A percentile compares a stretch with the other conserved stretches of the same genome.
phyloP scores from a whole-genome alignment of 2,797 vertebrate genomes.

The Picus viridis region DNA sequence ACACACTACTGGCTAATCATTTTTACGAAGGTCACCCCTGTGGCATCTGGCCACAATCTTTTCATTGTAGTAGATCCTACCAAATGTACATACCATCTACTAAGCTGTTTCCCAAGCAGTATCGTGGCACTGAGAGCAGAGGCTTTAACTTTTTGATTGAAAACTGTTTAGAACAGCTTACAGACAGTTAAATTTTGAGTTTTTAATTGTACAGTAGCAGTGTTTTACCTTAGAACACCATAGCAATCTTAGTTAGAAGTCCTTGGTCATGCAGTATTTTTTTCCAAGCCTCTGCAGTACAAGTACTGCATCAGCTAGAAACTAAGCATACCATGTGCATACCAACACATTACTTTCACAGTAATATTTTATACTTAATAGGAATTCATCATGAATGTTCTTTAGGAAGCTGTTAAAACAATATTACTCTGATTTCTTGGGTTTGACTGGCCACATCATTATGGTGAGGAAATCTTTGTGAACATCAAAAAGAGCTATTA shows the following conservation, averaged over 20 bases:
- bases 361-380: background rate
- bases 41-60: background rate
- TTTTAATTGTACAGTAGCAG: background rate
- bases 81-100: background rate
- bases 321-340: background rate
- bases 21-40: slow-evolving; percentile 31
- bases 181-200: background rate
- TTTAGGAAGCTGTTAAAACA: slow-evolving; percentile 7
- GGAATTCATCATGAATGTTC: slow-evolving; percentile 7
- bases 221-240: background rate
- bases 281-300: background rate
- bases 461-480: background rate
- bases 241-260: background rate
- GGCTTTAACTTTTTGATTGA: background rate
- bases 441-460: background rate
- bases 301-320: slow-evolving; percentile 27
- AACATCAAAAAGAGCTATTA: background rate
- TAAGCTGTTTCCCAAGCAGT: background rate
- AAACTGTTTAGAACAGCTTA: background rate
- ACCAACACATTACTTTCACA: background rate
- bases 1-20: slow-evolving; percentile 5
- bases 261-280: background rate
- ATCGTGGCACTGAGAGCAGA: background rate
- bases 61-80: background rate
- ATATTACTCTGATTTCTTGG: background rate